Conservation (phyloP, 2,888 invertebrate genomes). For the Watsonalla cultraria region DNA sequence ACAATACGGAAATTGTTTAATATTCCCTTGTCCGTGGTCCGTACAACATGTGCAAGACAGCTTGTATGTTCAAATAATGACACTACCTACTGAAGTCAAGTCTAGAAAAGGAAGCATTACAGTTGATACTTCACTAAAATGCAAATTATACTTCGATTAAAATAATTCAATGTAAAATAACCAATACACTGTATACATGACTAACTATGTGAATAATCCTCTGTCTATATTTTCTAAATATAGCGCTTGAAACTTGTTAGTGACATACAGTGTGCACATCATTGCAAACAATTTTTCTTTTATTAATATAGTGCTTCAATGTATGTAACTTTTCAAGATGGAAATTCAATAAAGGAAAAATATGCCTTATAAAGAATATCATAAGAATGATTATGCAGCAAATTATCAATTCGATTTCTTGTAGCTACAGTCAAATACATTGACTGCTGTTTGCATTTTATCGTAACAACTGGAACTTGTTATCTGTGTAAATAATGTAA, state of each 20-base stretch:
- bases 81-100: constrained; percentile 2
- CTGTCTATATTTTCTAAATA: no score
- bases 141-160: neutral
- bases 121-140: constrained; percentile 22
- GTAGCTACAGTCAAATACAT: no score
- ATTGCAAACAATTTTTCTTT: no score
- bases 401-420: no score
- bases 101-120: constrained; percentile 6
- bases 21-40: constrained; percentile 14
- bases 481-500: neutral
- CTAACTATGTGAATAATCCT: no score
- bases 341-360: no score
- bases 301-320: no score
- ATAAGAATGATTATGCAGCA: no score
- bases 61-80: neutral
- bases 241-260: no score
- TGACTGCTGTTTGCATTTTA: neutral
- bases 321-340: no score
- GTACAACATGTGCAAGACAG: neutral
- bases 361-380: no score
- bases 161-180: neutral
- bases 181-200: neutral
- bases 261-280: no score
- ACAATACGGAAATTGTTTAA: constrained; percentile 48
- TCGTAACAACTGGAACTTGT: neutral